phyloP scores from a whole-genome alignment of 1,140 invertebrate species.

The Drosophila auraria region DNA sequence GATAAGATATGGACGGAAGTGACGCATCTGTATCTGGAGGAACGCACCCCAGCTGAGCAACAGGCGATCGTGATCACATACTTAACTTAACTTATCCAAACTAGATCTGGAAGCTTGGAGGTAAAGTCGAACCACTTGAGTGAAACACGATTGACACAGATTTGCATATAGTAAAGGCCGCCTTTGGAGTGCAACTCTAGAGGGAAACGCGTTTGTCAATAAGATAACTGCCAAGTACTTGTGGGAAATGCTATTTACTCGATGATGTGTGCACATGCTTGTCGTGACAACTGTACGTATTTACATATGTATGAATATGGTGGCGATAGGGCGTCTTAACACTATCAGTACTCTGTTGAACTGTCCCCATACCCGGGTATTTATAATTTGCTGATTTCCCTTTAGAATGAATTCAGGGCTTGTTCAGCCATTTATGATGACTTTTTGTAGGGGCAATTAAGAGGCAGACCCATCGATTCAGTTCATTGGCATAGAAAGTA shows the following conservation, averaged over 20 bases:
- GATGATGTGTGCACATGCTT: conserved; percentile 8
- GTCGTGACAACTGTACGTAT: conserved; percentile 18
- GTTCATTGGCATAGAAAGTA: conserved; percentile 70
- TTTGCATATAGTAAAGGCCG: conserved; percentile 42
- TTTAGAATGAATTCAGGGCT: background rate
- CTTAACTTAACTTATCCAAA: background rate
- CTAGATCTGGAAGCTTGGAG: conserved; percentile 4
- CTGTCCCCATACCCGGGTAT: conserved; percentile 5
- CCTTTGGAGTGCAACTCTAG: conserved; percentile 27
- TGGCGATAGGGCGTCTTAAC: conserved; percentile 31
- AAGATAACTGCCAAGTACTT: conserved; percentile 41
- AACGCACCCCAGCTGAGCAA: conserved; percentile 40
- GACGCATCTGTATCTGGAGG: conserved; percentile 27
- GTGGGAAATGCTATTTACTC: conserved; percentile 42
- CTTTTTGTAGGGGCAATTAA: conserved; percentile 21
- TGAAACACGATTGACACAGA: conserved; percentile 48
- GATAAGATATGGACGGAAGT: conserved; percentile 47
- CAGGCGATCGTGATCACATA: conserved; percentile 17
- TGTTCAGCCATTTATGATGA: conserved; percentile 1
- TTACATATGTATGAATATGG: conserved; percentile 16
- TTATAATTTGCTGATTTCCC: conserved; percentile 17
- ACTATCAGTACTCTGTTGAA: conserved; percentile 33
- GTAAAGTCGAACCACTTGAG: conserved; percentile 33
- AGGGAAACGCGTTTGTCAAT: conserved; percentile 48
- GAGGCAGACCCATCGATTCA: conserved; percentile 26